phyloP scores from a whole-genome alignment of 2,797 vertebrate genomes.

The Ciconia nigra region DNA sequence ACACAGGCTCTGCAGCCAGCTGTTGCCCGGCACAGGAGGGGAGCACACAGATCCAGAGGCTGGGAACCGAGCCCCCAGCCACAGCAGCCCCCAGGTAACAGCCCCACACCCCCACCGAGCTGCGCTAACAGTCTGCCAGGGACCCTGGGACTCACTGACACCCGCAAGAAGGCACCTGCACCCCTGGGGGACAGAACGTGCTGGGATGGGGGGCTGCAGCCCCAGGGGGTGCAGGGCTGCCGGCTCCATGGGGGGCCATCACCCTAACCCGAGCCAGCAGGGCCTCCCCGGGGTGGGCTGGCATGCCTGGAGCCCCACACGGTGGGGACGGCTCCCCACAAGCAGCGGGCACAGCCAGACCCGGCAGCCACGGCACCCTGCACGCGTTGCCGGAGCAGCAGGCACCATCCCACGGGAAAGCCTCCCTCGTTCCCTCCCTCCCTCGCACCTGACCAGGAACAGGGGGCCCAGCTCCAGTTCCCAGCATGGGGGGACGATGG shows the following conservation, averaged over 20 bases:
- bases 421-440: not conserved
- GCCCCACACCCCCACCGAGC: not conserved
- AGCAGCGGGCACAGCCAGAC: not conserved
- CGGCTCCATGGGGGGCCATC: too few relatives aligned
- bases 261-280: not conserved
- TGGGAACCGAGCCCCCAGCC: not conserved
- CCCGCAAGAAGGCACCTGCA: not conserved
- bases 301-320: not conserved
- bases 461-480: not conserved
- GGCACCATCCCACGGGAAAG: not conserved
- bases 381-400: accelerated
- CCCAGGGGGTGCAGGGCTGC: too few relatives aligned
- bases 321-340: not conserved
- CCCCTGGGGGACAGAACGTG: accelerated
- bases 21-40: not conserved
- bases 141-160: not conserved
- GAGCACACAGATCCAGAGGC: not conserved
- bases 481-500: not conserved
- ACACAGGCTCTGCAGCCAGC: not conserved
- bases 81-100: not conserved
- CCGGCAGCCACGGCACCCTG: not conserved
- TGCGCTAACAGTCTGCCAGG: not conserved
- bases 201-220: accelerated
- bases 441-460: not conserved
- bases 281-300: not conserved